Conservation (phyloP, 2,797 vertebrate genomes). For the Picus viridis region DNA sequence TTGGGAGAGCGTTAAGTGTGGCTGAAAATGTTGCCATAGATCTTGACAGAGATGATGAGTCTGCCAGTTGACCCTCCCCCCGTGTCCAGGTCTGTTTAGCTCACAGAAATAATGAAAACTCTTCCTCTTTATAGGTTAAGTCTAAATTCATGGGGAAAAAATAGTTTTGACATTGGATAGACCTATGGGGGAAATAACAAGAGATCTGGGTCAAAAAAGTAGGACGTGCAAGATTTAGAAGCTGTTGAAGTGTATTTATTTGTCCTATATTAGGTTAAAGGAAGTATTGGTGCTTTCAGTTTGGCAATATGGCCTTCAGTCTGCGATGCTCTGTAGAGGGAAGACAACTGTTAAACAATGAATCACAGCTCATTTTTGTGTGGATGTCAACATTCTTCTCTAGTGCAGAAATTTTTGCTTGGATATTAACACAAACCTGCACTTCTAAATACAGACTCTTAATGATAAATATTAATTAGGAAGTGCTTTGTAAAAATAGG, state of each 20-base stretch:
- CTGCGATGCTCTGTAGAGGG: slow-evolving; percentile 23
- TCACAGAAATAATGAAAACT: neutral
- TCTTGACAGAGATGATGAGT: neutral
- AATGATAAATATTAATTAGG: neutral
- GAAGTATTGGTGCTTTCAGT: slow-evolving; percentile 58
- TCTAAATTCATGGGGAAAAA: slow-evolving; percentile 39
- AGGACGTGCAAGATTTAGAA: slow-evolving; percentile 48
- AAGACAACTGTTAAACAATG: slow-evolving; percentile 50
- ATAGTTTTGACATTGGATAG: slow-evolving; percentile 34
- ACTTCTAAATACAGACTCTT: neutral
- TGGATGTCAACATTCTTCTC: slow-evolving; percentile 34
- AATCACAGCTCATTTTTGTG: slow-evolving; percentile 53
- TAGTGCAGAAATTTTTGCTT: slow-evolving; percentile 12
- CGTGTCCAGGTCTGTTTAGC: neutral
- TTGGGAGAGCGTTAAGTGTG: neutral
- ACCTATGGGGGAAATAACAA: slow-evolving; percentile 41
- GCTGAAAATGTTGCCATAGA: neutral
- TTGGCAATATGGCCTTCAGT: slow-evolving; percentile 55
- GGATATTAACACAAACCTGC: neutral
- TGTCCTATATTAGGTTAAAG: slow-evolving; percentile 62
- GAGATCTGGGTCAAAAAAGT: slow-evolving; percentile 68
- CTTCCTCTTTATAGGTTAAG: slow-evolving; percentile 18
- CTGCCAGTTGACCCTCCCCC: neutral
- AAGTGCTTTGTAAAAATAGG: neutral
- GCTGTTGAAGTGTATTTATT: slow-evolving; percentile 61